These are phyloP conservation scores for Anastrepha obliqua DNA, from an alignment of 1,140 invertebrate species.

Conservation along the genomic window DNA sequence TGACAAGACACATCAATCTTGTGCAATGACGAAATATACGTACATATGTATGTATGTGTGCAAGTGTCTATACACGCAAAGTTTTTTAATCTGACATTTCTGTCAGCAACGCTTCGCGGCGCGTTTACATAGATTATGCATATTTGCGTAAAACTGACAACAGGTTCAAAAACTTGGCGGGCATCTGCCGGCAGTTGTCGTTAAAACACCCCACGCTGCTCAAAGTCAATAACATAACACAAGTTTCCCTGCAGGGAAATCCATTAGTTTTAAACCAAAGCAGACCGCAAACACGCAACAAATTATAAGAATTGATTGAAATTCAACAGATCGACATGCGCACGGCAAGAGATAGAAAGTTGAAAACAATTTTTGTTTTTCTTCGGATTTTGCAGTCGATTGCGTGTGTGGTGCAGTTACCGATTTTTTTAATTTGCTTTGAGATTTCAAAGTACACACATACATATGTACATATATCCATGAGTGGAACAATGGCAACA, in stretches of 20 bases:
- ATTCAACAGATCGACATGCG: too few relatives aligned
- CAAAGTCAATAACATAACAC: neutral
- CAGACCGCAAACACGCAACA: too few relatives aligned
- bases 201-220: neutral
- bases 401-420: too few relatives aligned
- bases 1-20: conserved; percentile 30
- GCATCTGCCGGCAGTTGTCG: conserved; percentile 22
- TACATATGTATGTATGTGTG: neutral
- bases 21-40: too few relatives aligned
- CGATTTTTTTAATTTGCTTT: too few relatives aligned
- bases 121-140: neutral
- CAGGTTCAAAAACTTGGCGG: conserved; percentile 10
- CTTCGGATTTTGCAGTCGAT: too few relatives aligned
- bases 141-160: conserved; percentile 28
- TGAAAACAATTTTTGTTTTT: too few relatives aligned
- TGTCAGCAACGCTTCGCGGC: neutral
- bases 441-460: too few relatives aligned
- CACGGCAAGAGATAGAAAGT: too few relatives aligned
- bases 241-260: neutral
- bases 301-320: too few relatives aligned
- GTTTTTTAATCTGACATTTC: conserved; percentile 11
- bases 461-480: too few relatives aligned
- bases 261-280: neutral
- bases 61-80: neutral
- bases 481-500: too few relatives aligned